phyloP scores from a whole-genome alignment of 2,888 invertebrate genomes.

The Chydorus sphaericus region DNA sequence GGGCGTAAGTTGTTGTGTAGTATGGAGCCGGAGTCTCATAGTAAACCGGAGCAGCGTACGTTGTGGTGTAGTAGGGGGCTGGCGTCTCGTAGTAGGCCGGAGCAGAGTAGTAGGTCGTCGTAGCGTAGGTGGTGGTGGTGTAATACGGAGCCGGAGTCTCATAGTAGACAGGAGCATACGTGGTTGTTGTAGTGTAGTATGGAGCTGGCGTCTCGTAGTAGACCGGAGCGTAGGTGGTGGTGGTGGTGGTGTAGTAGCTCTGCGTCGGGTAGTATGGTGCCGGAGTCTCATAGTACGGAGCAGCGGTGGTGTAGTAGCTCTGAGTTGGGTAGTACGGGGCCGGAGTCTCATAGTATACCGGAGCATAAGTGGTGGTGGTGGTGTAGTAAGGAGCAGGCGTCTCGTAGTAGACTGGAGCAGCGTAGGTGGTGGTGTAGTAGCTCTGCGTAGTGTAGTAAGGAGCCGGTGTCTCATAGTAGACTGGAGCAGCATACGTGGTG shows the following conservation, averaged over 20 bases:
- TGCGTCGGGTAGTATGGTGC: not conserved
- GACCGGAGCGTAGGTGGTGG: not conserved
- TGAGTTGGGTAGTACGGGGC: not conserved
- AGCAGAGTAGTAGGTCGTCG: no score
- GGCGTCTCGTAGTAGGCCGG: not conserved
- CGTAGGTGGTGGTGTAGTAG: not conserved
- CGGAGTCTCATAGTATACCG: not conserved
- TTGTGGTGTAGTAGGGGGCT: not conserved
- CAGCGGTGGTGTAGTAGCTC: not conserved
- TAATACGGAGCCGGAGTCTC: not conserved
- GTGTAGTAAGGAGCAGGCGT: not conserved
- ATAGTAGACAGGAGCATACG: not conserved
- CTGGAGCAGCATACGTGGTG: not conserved
- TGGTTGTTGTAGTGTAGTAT: not conserved
- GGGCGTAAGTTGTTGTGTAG: no score
- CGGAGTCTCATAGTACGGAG: not conserved
- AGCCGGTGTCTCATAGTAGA: not conserved
- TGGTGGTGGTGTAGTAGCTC: not conserved
- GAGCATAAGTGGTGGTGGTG: not conserved
- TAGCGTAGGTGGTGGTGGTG: not conserved
- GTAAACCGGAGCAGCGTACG: not conserved
- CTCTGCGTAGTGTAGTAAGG: not conserved
- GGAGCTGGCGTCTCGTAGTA: not conserved
- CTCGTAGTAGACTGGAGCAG: not conserved
- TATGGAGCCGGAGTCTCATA: not conserved